Percentiles rank a stretch among this genome's conserved stretches.
phyloP scores from a whole-genome alignment of 2,113 vertebrate genomes.

The Coptodon rendalli region DNA sequence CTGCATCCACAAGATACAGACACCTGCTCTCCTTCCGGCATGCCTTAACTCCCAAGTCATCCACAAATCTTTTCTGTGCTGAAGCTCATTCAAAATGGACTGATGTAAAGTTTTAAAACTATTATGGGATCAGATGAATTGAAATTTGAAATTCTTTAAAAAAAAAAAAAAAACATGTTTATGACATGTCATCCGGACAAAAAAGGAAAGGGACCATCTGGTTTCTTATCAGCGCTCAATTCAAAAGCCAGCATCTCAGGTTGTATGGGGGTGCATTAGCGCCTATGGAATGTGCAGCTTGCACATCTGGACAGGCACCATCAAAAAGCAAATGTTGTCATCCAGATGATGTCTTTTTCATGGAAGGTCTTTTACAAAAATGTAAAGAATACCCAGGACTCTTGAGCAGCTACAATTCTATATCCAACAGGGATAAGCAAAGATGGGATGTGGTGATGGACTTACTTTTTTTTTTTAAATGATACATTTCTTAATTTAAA shows the following conservation, averaged over 20 bases:
- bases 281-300: not conserved
- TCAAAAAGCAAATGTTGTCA: not conserved
- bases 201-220: not conserved
- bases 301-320: not conserved
- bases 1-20: not conserved
- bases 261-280: not conserved
- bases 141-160: not conserved
- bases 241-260: not conserved
- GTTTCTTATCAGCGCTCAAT: not conserved
- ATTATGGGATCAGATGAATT: not conserved
- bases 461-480: not conserved
- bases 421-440: not conserved
- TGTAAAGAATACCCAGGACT: not conserved
- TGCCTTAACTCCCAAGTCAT: not conserved
- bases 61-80: not conserved
- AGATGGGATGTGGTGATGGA: not conserved
- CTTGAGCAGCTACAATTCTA: not conserved
- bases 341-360: not conserved
- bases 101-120: not conserved
- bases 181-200: not conserved
- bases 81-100: not conserved
- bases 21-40: not conserved
- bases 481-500: not conserved
- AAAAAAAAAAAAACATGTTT: not conserved
- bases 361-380: not conserved